Percentiles rank a stretch among this genome's conserved stretches.
Evolutionary conservation across 2,888 invertebrate genomes (phyloP).

Genomic region (Macropis europaea): DNA sequence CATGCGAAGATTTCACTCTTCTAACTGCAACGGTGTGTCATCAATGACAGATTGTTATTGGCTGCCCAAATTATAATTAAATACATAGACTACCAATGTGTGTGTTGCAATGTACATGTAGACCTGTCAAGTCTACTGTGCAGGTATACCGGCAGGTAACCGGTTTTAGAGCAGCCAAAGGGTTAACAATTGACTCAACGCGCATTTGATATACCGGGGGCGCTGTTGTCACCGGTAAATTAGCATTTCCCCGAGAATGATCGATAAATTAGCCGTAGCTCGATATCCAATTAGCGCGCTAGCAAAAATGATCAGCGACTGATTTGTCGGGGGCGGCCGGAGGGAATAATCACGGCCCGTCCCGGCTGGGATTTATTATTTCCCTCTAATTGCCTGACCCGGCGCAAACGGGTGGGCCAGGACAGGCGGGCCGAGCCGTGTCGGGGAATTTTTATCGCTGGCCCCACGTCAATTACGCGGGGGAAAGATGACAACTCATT

Average conservation of each 20-base stretch:
- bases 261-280: constrained; percentile 37
- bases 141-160: no score
- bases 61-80: no score
- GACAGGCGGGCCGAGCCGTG: neutral
- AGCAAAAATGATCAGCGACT: constrained; percentile 46
- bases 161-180: no score
- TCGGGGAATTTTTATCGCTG: neutral
- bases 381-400: neutral
- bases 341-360: constrained; percentile 14
- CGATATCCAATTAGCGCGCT: constrained; percentile 44
- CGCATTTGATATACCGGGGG: constrained; percentile 31
- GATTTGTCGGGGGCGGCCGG: constrained; percentile 19
- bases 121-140: no score
- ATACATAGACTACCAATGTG: no score
- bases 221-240: constrained; percentile 47
- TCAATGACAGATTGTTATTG: no score
- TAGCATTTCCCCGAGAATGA: constrained; percentile 50
- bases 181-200: no score
- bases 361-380: constrained; percentile 27
- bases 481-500: no score
- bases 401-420: neutral
- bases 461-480: neutral
- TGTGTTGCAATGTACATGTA: no score
- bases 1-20: no score
- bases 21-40: no score